Conservation (phyloP, 2,888 invertebrate genomes). For the Scelioninae gen. 2 region DNA sequence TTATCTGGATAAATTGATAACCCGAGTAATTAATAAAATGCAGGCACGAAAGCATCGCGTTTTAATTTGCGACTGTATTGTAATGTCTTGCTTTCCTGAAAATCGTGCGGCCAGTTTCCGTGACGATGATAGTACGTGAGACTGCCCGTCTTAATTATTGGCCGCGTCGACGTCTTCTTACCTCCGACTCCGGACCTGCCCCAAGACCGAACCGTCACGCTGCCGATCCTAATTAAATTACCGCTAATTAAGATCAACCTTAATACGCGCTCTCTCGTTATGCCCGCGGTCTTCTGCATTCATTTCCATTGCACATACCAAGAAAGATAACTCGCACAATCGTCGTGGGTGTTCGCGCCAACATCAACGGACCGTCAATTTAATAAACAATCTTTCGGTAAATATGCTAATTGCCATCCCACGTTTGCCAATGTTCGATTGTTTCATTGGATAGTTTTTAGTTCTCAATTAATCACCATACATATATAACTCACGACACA, state of each 20-base stretch:
- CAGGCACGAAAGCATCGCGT: slow-evolving; percentile 26
- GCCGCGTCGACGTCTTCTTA: slow-evolving; percentile 68
- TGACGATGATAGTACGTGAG: slow-evolving; percentile 68
- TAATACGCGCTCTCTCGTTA: slow-evolving; percentile 71
- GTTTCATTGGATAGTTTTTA: neutral
- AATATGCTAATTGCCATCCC: neutral
- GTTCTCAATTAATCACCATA: no score
- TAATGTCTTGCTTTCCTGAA: slow-evolving; percentile 58
- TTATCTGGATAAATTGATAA: slow-evolving; percentile 30
- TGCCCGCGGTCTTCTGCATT: slow-evolving; percentile 66
- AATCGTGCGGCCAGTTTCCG: slow-evolving; percentile 69
- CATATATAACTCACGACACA: no score
- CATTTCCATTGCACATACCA: slow-evolving; percentile 63
- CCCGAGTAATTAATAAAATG: slow-evolving; percentile 42
- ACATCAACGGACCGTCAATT: slow-evolving; percentile 25
- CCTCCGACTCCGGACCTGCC: slow-evolving; percentile 71
- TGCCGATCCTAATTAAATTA: slow-evolving; percentile 74
- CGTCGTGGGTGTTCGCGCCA: slow-evolving; percentile 58
- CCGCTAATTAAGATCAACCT: slow-evolving; percentile 74
- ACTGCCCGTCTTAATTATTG: slow-evolving; percentile 73
- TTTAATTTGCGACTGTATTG: slow-evolving; percentile 39
- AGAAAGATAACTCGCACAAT: slow-evolving; percentile 56
- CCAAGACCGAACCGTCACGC: slow-evolving; percentile 72
- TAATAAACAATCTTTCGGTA: slow-evolving; percentile 25
- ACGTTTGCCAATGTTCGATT: neutral